A percentile compares a stretch with the other conserved stretches of the same genome.
Evolutionary conservation across 2,797 vertebrate species (phyloP).

Genomic region (Pangasius macronema): DNA sequence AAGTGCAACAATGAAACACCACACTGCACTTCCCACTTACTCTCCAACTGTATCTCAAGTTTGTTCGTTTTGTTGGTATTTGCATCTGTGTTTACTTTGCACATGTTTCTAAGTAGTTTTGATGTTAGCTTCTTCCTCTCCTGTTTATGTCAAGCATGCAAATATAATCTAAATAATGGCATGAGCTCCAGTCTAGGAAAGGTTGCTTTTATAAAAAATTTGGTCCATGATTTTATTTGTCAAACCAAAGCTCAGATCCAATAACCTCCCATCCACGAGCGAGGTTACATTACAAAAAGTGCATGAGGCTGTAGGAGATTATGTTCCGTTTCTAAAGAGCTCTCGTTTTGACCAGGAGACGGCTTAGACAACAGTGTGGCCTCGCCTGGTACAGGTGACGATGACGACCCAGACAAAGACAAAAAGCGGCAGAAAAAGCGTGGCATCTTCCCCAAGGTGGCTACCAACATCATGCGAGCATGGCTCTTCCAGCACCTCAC

Average conservation of each 20-base stretch:
- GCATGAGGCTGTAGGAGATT: background rate
- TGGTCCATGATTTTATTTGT: background rate
- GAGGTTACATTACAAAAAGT: constrained; percentile 2
- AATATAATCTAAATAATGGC: constrained; percentile 92
- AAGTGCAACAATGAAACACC: constrained; percentile 84
- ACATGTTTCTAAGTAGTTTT: background rate
- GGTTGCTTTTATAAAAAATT: constrained; percentile 64
- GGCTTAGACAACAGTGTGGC: constrained; percentile 99
- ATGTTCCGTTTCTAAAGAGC: constrained; percentile 50
- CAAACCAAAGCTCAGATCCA: constrained; percentile 8
- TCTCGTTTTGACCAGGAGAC: constrained; percentile 82
- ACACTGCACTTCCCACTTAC: constrained; percentile 71
- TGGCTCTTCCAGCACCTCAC: constrained; percentile 99
- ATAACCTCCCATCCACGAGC: background rate
- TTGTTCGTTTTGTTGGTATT: constrained; percentile 40
- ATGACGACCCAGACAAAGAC: constrained; percentile 98
- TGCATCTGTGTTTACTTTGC: constrained; percentile 58
- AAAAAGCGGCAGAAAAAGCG: constrained; percentile 99
- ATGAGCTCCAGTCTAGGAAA: constrained; percentile 79
- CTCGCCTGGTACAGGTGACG: constrained; percentile 97
- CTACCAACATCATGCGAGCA: constrained; percentile 99
- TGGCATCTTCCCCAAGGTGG: constrained; percentile 99
- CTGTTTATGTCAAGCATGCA: constrained; percentile 80
- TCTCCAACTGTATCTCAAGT: constrained; percentile 58
- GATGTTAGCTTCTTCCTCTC: constrained; percentile 67